Conservation (phyloP, 2,797 vertebrate genomes). For the Siniperca scherzeri region DNA sequence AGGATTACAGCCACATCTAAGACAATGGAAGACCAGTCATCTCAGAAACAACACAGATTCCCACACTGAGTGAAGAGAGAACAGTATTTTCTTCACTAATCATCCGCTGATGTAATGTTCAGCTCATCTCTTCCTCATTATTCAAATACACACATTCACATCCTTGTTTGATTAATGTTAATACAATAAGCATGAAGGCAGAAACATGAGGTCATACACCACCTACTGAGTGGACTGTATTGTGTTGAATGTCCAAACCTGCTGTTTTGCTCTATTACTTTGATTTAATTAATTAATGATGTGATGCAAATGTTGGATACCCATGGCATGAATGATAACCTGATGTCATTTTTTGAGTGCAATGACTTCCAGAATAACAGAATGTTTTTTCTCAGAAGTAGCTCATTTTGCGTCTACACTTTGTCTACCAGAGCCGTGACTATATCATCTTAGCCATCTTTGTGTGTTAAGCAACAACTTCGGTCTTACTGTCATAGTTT, state of each 20-base stretch:
- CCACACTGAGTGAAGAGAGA: neutral
- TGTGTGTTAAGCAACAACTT: neutral
- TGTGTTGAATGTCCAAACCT: neutral
- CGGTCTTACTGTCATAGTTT: neutral
- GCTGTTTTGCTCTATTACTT: neutral
- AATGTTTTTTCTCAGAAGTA: neutral
- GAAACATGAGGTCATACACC: slow-evolving; percentile 42
- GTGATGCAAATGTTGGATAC: neutral
- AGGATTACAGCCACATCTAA: neutral
- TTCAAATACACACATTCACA: slow-evolving; percentile 36
- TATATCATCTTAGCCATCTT: neutral
- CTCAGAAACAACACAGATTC: slow-evolving; percentile 2
- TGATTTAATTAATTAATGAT: slow-evolving; percentile 11
- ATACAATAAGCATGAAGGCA: neutral
- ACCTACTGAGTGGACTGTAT: slow-evolving; percentile 12
- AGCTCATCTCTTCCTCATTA: slow-evolving; percentile 23
- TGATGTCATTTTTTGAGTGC: slow-evolving; percentile 16
- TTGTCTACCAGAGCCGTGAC: neutral
- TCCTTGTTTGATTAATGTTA: slow-evolving; percentile 52
- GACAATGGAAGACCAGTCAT: neutral
- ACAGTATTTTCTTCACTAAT: slow-evolving; percentile 16
- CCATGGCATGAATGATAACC: neutral
- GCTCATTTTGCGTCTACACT: neutral
- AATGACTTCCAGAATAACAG: neutral
- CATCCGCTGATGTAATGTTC: slow-evolving; percentile 40